These are phyloP conservation scores for Corynorhinus townsendii DNA, from an alignment of 2,113 vertebrate species.

Conservation along the genomic window DNA sequence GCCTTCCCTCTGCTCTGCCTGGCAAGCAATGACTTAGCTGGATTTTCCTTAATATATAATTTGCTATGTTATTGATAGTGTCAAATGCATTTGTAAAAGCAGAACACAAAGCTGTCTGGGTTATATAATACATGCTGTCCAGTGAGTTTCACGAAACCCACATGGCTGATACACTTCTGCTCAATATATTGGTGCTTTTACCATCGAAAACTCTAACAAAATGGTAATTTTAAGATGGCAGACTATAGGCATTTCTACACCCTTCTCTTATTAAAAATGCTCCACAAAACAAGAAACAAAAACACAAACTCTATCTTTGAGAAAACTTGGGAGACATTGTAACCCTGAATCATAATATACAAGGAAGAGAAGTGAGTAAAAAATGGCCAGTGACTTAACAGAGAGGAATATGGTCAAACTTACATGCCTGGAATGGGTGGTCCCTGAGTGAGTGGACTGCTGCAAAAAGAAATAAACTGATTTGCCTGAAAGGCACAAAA, in stretches of 20 bases:
- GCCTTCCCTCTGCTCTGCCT: not conserved
- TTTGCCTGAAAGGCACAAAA: not conserved
- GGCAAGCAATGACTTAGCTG: not conserved
- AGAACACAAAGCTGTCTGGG: not conserved
- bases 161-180: not conserved
- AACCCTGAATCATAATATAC: not conserved
- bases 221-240: not conserved
- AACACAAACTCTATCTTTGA: not conserved
- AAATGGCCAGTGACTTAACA: not conserved
- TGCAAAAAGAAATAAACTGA: not conserved
- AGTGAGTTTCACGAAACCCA: not conserved
- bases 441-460: not conserved
- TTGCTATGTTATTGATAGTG: not conserved
- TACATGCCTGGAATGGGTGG: no score
- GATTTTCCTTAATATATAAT: not conserved
- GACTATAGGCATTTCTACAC: not conserved
- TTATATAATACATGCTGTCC: not conserved
- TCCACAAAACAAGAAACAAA: not conserved
- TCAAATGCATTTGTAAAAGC: not conserved
- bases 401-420: not conserved
- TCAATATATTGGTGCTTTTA: not conserved
- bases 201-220: not conserved
- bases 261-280: not conserved
- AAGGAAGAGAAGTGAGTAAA: not conserved
- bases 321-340: not conserved